These are phyloP conservation scores for Leucoptera coffeella DNA, from an alignment of 2,888 invertebrate species.

Conservation along the genomic window DNA sequence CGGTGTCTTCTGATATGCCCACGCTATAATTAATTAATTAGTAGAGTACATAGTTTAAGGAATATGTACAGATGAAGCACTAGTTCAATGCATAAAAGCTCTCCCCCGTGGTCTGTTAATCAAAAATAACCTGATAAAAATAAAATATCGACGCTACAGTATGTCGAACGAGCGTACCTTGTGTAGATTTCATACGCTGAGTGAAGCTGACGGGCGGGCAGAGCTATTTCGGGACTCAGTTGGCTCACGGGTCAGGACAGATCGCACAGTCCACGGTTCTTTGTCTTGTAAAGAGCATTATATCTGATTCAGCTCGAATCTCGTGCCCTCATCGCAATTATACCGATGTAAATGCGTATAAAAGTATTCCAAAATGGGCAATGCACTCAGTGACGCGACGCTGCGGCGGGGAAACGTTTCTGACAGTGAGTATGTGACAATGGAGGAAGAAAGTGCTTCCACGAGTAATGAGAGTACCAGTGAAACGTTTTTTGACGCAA, in stretches of 20 bases:
- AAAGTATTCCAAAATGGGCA: slow-evolving; percentile 46
- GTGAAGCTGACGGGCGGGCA: slow-evolving; percentile 37
- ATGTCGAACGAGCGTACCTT: slow-evolving; percentile 13
- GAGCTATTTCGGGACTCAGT: slow-evolving; percentile 34
- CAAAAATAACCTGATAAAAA: slow-evolving; percentile 30
- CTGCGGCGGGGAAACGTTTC: slow-evolving; percentile 12
- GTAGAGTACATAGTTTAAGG: too few relatives aligned
- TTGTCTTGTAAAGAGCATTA: slow-evolving; percentile 42
- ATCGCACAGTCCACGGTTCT: slow-evolving; percentile 31
- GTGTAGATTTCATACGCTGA: slow-evolving; percentile 8
- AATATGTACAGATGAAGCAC: too few relatives aligned
- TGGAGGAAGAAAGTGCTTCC: slow-evolving; percentile 8
- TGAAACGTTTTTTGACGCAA: neutral
- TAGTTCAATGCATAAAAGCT: too few relatives aligned
- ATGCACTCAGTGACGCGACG: slow-evolving; percentile 27
- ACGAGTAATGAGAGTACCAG: too few relatives aligned
- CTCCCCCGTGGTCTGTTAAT: too few relatives aligned
- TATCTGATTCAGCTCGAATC: slow-evolving; percentile 4
- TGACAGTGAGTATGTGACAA: neutral
- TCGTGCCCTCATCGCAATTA: slow-evolving; percentile 6
- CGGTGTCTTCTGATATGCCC: too few relatives aligned
- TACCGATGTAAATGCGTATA: slow-evolving; percentile 20
- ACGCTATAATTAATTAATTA: too few relatives aligned
- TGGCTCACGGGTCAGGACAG: slow-evolving; percentile 5
- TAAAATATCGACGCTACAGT: slow-evolving; percentile 28